Percentiles rank a stretch among this genome's conserved stretches.
Conservation (phyloP, 2,113 vertebrate genomes). For the Ptyas mucosa region DNA sequence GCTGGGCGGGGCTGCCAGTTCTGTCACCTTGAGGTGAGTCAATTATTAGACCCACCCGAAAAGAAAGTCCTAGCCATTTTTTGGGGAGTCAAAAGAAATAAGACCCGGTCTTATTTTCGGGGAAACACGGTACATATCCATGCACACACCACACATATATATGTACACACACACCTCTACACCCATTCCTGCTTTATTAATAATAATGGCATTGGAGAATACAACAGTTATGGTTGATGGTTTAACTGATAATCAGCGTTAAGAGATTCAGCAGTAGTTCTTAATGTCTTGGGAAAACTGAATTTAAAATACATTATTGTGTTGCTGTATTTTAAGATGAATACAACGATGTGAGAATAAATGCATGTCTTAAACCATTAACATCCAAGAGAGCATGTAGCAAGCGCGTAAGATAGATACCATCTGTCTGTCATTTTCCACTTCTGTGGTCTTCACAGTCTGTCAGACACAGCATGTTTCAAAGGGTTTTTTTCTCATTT, state of each 20-base stretch:
- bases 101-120: too few species aligned
- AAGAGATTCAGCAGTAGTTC: not conserved
- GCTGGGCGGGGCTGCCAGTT: too few species aligned
- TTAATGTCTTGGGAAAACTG: not conserved
- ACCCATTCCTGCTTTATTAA: not conserved
- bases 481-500: not conserved
- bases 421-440: not conserved
- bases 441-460: not conserved
- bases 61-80: too few species aligned
- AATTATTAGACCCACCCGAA: too few species aligned
- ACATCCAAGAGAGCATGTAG: not conserved
- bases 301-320: not conserved
- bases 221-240: not conserved
- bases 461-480: not conserved
- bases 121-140: too few species aligned
- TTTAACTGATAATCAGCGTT: not conserved
- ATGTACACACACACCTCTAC: not conserved
- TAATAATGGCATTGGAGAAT: not conserved
- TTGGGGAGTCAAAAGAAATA: too few species aligned
- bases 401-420: not conserved
- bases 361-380: not conserved
- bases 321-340: not conserved
- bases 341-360: not conserved
- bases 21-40: too few species aligned
- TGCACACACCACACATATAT: not conserved